A percentile compares a stretch with the other conserved stretches of the same genome.
phyloP scores from a whole-genome alignment of 1,140 invertebrate species.

The Brachystomella parvula region DNA sequence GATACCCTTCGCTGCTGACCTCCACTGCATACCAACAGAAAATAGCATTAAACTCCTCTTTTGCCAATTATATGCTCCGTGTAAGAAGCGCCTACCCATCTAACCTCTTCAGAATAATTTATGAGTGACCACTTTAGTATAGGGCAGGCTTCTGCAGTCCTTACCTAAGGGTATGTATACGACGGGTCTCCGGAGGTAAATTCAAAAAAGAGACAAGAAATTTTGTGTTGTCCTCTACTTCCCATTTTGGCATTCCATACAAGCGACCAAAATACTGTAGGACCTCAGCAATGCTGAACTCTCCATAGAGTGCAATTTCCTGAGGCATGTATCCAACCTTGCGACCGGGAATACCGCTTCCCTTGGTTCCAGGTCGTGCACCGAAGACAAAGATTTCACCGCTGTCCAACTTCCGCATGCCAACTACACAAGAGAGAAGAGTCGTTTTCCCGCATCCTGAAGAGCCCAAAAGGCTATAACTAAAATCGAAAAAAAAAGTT shows the following conservation, averaged over 20 bases:
- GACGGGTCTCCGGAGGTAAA: constrained; percentile 55
- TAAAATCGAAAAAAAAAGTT: too few species aligned
- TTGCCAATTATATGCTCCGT: neutral
- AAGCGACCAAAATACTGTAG: constrained; percentile 86
- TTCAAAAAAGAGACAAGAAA: constrained; percentile 85
- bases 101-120: neutral
- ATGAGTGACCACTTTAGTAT: constrained; percentile 1
- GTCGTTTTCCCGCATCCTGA: constrained; percentile 80
- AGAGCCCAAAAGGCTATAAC: constrained; percentile 71
- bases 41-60: constrained; percentile 24
- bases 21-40: too few species aligned
- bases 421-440: constrained; percentile 76
- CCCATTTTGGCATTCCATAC: constrained; percentile 62
- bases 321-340: constrained; percentile 59
- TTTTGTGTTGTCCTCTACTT: constrained; percentile 66
- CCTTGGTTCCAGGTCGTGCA: constrained; percentile 64
- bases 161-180: constrained; percentile 36
- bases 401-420: constrained; percentile 64
- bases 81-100: neutral
- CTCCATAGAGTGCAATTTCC: constrained; percentile 71
- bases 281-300: constrained; percentile 84
- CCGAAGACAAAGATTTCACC: constrained; percentile 80
- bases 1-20: constrained; percentile 85
- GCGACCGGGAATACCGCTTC: constrained; percentile 71
- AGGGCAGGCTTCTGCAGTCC: constrained; percentile 51